Evolutionary conservation across 2,797 vertebrate genomes (phyloP).

Genomic region (Myiotriccus ornatus): DNA sequence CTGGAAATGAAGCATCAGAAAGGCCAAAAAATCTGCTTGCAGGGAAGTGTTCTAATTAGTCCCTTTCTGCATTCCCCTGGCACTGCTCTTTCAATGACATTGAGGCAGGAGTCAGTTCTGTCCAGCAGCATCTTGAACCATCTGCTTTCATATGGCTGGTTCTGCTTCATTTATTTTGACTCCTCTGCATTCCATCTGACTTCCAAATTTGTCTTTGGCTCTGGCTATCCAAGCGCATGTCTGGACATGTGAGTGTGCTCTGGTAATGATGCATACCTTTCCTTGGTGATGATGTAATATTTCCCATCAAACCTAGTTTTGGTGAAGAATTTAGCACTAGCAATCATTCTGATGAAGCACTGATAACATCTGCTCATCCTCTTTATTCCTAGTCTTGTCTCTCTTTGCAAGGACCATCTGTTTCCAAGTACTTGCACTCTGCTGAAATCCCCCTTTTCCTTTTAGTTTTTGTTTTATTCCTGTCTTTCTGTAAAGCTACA

Average conservation of each 20-base stretch:
- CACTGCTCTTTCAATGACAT: not conserved
- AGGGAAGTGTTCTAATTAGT: not conserved
- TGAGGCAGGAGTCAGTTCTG: constrained; percentile 32
- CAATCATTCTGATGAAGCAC: constrained; percentile 4
- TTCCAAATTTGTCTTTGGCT: constrained; percentile 43
- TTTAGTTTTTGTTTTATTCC: not conserved
- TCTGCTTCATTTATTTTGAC: constrained; percentile 54
- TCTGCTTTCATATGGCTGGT: constrained; percentile 31
- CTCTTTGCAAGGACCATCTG: constrained; percentile 34
- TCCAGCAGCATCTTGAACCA: constrained; percentile 44
- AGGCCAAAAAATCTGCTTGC: not conserved
- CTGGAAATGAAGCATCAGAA: not conserved
- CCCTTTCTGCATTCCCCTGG: not conserved
- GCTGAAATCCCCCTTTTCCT: not conserved
- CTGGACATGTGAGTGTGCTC: constrained; percentile 3
- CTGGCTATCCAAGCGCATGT: not conserved
- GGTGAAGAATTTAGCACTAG: constrained; percentile 32
- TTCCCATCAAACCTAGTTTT: not conserved
- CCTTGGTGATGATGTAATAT: constrained; percentile 7
- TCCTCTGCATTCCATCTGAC: constrained; percentile 43
- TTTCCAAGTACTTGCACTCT: not conserved
- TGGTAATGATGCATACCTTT: not conserved
- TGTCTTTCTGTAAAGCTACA: not conserved
- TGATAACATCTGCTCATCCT: constrained; percentile 22
- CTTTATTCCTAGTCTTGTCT: not conserved